Conservation (phyloP, 1,140 invertebrate species). For the Drosophila subobscura region DNA sequence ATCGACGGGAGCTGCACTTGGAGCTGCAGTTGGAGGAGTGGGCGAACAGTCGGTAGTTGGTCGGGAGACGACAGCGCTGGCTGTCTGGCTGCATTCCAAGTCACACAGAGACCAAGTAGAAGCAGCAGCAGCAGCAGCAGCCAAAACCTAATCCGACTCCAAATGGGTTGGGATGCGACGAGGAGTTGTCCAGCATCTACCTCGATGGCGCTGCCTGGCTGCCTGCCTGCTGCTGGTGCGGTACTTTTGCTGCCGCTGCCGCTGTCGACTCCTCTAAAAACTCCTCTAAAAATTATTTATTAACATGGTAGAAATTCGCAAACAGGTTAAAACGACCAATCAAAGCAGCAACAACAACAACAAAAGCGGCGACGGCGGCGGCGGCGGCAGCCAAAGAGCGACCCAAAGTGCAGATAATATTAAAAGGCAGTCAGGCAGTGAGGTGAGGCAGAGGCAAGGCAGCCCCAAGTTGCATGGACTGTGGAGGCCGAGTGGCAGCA, state of each 20-base stretch:
- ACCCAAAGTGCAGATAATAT: conserved; percentile 80
- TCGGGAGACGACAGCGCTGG: conserved; percentile 19
- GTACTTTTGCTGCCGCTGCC: conserved; percentile 64
- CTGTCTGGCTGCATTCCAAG: conserved; percentile 56
- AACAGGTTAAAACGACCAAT: conserved; percentile 81
- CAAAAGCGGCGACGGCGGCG: conserved; percentile 30
- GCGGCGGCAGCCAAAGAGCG: conserved; percentile 70
- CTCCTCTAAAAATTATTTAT: conserved; percentile 82
- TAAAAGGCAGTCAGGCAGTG: conserved; percentile 73
- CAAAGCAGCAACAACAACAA: conserved; percentile 70
- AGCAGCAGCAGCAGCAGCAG: conserved; percentile 25
- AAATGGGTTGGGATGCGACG: conserved; percentile 23
- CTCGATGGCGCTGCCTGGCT: conserved; percentile 22
- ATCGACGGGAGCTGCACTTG: neutral
- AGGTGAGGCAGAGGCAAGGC: conserved; percentile 13
- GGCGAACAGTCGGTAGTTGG: conserved; percentile 30
- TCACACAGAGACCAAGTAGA: conserved; percentile 36
- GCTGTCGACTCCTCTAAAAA: conserved; percentile 49
- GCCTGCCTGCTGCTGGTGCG: conserved; percentile 48
- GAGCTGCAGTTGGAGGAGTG: conserved; percentile 18
- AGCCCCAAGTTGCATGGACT: conserved; percentile 47
- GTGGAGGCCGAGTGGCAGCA: conserved; percentile 1
- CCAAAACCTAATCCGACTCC: conserved; percentile 57
- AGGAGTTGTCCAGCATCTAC: conserved; percentile 27
- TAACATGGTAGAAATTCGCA: conserved; percentile 82